Evolutionary conservation across 1,140 invertebrate species (phyloP).

Genomic region (Hermetia illucens): DNA sequence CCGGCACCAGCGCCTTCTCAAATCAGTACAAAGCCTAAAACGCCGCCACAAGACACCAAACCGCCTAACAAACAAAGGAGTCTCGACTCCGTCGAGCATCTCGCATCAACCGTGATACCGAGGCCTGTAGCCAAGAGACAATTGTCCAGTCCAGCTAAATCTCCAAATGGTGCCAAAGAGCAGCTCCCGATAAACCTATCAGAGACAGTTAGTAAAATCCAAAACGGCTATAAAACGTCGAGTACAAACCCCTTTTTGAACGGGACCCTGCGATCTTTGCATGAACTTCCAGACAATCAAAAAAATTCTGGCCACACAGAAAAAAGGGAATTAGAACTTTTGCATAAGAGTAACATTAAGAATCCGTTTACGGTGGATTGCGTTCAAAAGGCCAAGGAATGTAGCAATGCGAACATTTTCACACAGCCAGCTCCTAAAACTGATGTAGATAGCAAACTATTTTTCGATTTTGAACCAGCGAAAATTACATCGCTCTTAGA

Average conservation of each 20-base stretch:
- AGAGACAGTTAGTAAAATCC: constrained; percentile 2
- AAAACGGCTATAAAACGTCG: not conserved
- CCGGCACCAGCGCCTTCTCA: constrained; percentile 25
- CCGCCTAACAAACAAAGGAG: not conserved
- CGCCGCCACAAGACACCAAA: not conserved
- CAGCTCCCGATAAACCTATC: constrained; percentile 4
- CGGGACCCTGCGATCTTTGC: not conserved
- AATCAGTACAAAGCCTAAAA: not conserved
- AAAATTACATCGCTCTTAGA: not conserved
- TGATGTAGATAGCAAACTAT: not conserved
- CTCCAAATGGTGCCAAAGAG: too few relatives aligned
- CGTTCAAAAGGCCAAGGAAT: too few relatives aligned
- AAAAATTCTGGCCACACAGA: not conserved
- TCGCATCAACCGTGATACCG: constrained; percentile 4
- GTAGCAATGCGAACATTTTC: not conserved
- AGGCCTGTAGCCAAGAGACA: constrained; percentile 2
- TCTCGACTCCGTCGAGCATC: not conserved
- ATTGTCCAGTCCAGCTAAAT: constrained; percentile 3
- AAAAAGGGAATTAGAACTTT: not conserved
- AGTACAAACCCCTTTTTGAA: constrained; percentile 7
- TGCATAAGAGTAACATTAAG: not conserved
- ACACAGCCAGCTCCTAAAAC: not conserved
- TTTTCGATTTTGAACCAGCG: constrained; percentile 1
- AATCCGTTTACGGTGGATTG: not conserved
- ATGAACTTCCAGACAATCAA: not conserved